Conservation (phyloP, 2,888 invertebrate species). For the Andrena flavipes region DNA sequence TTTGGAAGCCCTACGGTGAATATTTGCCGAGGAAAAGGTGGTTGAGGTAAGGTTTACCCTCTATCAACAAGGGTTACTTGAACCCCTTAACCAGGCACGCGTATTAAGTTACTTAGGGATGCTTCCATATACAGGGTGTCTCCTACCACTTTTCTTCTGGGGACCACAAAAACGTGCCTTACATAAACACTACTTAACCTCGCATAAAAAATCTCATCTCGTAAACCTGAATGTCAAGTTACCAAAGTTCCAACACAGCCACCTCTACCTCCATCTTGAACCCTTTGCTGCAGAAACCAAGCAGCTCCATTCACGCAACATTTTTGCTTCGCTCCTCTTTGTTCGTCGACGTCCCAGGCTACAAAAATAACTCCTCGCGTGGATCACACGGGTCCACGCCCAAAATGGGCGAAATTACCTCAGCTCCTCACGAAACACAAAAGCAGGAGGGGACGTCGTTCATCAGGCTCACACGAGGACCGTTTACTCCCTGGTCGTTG, state of each 20-base stretch:
- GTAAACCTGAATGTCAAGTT: too few species aligned
- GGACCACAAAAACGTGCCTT: background rate
- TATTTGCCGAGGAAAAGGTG: constrained; percentile 35
- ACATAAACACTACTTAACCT: background rate
- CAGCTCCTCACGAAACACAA: background rate
- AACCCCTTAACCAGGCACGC: constrained; percentile 39
- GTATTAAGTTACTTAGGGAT: constrained; percentile 53
- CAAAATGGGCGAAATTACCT: background rate
- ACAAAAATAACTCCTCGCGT: too few species aligned
- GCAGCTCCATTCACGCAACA: too few species aligned
- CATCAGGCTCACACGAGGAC: background rate
- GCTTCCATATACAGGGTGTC: constrained; percentile 5
- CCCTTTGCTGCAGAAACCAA: too few species aligned
- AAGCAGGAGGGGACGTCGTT: background rate
- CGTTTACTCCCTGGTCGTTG: constrained; percentile 7
- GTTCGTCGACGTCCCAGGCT: too few species aligned
- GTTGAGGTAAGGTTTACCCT: constrained; percentile 44
- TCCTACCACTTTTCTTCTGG: background rate
- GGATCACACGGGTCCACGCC: too few species aligned
- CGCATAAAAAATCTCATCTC: too few species aligned
- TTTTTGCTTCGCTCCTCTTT: too few species aligned
- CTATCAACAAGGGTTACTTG: constrained; percentile 45
- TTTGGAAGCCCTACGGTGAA: constrained; percentile 51
- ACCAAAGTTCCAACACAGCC: too few species aligned
- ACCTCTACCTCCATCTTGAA: too few species aligned